Evolutionary conservation across 2,113 vertebrate species (phyloP), one percentile per base, ranked within the genome.

Genomic region (Catharus fuscescens): DNA sequence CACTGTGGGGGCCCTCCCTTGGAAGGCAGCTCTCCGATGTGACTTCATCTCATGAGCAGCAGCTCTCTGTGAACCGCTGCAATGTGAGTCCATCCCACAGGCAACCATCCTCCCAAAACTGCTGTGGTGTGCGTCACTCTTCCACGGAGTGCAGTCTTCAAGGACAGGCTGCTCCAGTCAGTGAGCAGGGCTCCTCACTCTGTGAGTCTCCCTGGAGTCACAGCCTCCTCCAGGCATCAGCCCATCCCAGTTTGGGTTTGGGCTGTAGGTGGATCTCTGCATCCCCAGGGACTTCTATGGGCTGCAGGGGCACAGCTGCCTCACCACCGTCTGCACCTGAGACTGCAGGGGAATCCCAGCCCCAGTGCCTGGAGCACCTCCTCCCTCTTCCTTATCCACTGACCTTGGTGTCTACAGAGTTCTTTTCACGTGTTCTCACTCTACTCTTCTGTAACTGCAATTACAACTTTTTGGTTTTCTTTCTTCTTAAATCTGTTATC

Each of bases 161-260:
- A 65, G 29, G 42, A 57, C 34, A 57, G 60, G 19, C 50, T 65
- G 29, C 50, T 74, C 25, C 71, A 66, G 42, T 4, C 3, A 66
- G 44, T 2, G 18, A n/a, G 29, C 29, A 50, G 18, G 24, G 13
- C 17, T 17, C 3, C 31, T 76, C 52, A 34, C 25, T 25, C 10
- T 44, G 24, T 2, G 5, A 18, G 2, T 50, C 29, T 29, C 23
- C 44, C 65, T 10, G 3, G 4, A 2, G 7, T 42, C 53, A 34
- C 25, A 67, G 31, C 16, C 44, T 59, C 21, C 36, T 59, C 20
- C 61, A 57, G 17, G 52, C 36, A 42, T 34, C 25, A 45, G 32
- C 25, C 1, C 1, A 3, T 32, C 31, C 17, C 1, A 0, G 21
- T 3, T 0, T 50, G 44, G 44, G 23, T 18, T 48, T 34, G 6